Evolutionary conservation across 2,113 vertebrate genomes (phyloP).

Genomic region (Coturnix japonica): DNA sequence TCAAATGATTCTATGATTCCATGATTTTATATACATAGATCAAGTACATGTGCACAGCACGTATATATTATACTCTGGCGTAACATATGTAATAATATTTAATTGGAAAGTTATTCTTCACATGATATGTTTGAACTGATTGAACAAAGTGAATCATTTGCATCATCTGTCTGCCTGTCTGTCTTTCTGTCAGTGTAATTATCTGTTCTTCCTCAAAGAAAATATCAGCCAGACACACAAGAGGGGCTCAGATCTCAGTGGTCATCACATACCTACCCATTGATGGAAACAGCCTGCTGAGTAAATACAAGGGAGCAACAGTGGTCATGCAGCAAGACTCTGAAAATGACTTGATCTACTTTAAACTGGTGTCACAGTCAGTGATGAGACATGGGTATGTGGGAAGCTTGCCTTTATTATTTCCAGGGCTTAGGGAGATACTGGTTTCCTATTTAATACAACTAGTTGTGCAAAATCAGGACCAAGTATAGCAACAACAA

Average conservation of each 20-base stretch:
- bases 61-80: not conserved
- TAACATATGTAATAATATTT: not conserved
- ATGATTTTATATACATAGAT: not conserved
- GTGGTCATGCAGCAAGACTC: not conserved
- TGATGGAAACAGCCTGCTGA: not conserved
- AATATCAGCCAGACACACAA: not conserved
- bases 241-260: not conserved
- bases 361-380: not conserved
- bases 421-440: not conserved
- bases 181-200: not conserved
- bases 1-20: no score
- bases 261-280: not conserved
- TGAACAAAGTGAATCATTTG: not conserved
- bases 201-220: not conserved
- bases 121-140: not conserved
- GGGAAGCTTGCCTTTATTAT: conserved; percentile 23
- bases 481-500: not conserved
- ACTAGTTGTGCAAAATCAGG: not conserved
- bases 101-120: not conserved
- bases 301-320: not conserved
- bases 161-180: not conserved
- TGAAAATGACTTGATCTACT: not conserved
- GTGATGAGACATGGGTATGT: not conserved
- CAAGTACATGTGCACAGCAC: not conserved
- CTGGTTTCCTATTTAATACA: conserved; percentile 42